Base-by-base conservation (phyloP, 2,113 vertebrate species). In the Daubentonia madagascariensis region DNA sequence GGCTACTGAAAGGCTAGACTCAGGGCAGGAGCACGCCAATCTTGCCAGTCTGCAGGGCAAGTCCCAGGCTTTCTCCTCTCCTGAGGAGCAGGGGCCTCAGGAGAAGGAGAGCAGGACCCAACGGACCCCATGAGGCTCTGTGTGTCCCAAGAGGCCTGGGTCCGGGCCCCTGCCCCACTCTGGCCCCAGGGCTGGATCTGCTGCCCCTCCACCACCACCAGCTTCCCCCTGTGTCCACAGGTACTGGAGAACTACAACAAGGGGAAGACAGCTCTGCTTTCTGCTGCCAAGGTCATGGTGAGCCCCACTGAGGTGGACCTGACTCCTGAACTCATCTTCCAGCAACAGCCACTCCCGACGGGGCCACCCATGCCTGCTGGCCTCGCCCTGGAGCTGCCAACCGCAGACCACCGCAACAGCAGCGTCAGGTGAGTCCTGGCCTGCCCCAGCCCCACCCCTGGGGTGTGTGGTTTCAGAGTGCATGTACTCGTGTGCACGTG, bases 221-320 rank as follows among this genome's bases (percentile, higher is more conserved):
- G 65, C 89, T 1, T 65, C 35, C 48, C 61, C 76, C 1, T 48
- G 79, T 50, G 95, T 93, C 54, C 11, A 32, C 97, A 99, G 99
- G 99, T 99, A 97, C 98, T 99, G 98, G 99, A 99, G 98, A 99
- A 99, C 98, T 99, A 99, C 98, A 99, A 99, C 98, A 99, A 99
- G 97, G 99, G 99, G 35, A 99, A 99, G 98, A 99, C 99, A 0
- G 99, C 99, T 90, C 98, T 99, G 97, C 99, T 99, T 3, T 99
- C 99, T 0, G 99, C 99, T 50, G 99, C 99, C 65, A 99, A 99
- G 98, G 99, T 99, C 98, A 99, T 99, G 99, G 99, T 99, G 98
- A 99, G 99, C 98, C 99, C 99, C 68, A 99, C 99, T 0, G 99
- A 99, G 97, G 99, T 99, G 98, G 99, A 99, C 98, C 98, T 99